phyloP scores from a whole-genome alignment of 2,888 invertebrate species.

The Megamerina dolium region DNA sequence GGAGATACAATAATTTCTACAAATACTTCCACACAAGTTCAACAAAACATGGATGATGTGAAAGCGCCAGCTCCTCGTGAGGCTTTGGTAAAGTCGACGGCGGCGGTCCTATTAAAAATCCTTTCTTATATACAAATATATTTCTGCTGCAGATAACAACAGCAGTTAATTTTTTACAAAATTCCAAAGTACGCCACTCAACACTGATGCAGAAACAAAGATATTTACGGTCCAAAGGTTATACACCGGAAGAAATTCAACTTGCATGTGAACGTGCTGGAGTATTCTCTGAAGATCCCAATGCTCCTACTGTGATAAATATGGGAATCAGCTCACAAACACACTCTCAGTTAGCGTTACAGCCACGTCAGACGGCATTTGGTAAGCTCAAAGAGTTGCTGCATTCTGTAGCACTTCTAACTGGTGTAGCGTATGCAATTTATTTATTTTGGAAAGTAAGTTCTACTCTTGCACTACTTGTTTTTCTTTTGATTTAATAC shows the following conservation, averaged over 20 bases:
- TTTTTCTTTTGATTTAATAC: neutral
- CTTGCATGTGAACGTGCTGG: constrained; percentile 65
- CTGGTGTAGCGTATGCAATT: constrained; percentile 70
- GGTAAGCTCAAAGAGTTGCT: constrained; percentile 62
- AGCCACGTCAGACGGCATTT: constrained; percentile 46
- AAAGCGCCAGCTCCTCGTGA: constrained; percentile 35
- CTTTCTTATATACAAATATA: neutral
- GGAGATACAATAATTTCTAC: constrained; percentile 36
- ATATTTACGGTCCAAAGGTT: constrained; percentile 71
- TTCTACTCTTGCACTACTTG: neutral
- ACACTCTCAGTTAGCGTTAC: constrained; percentile 30
- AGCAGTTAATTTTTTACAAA: constrained; percentile 78
- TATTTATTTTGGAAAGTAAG: constrained; percentile 76
- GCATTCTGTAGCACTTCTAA: constrained; percentile 67
- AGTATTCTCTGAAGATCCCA: constrained; percentile 42
- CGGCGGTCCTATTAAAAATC: neutral
- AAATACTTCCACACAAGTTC: constrained; percentile 22
- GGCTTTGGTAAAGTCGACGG: constrained; percentile 37
- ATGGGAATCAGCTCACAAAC: constrained; percentile 33
- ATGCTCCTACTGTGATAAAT: constrained; percentile 40
- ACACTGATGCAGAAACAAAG: constrained; percentile 72
- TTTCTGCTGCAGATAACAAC: constrained; percentile 65
- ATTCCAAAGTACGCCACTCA: constrained; percentile 74
- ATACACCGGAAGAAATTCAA: constrained; percentile 68
- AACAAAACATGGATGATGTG: constrained; percentile 10